Evolutionary conservation across 2,113 vertebrate genomes (phyloP).

Genomic region (Neogale vison): DNA sequence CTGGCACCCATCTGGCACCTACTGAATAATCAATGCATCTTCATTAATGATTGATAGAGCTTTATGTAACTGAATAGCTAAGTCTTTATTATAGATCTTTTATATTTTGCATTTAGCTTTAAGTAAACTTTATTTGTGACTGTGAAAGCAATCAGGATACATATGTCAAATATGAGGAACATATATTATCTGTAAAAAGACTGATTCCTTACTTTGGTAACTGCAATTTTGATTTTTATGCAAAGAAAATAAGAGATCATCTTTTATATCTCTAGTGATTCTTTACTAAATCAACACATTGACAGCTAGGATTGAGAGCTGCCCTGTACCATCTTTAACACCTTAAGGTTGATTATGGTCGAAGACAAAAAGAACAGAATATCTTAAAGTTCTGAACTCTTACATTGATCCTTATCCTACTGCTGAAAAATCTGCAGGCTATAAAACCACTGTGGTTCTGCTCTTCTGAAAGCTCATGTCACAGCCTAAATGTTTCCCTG

Average conservation of each 20-base stretch:
- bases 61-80: not conserved
- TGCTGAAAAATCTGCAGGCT: not conserved
- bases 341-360: not conserved
- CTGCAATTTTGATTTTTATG: constrained; percentile 25
- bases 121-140: not conserved
- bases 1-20: not conserved
- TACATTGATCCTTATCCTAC: not conserved
- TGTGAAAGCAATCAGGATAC: not conserved
- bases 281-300: not conserved
- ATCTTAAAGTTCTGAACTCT: not conserved
- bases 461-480: not conserved
- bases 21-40: not conserved
- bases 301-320: not conserved
- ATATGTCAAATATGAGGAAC: not conserved
- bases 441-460: not conserved
- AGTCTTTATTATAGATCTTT: constrained; percentile 24
- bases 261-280: not conserved
- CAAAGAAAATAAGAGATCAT: not conserved
- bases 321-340: not conserved
- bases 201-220: not conserved
- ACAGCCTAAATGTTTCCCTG: not conserved
- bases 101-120: constrained; percentile 8
- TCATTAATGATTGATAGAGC: not conserved
- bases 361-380: not conserved
- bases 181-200: not conserved